A percentile compares a stretch with the other conserved stretches of the same genome.
phyloP scores from a whole-genome alignment of 2,113 vertebrate genomes.

The Urocynchramus pylzowi region DNA sequence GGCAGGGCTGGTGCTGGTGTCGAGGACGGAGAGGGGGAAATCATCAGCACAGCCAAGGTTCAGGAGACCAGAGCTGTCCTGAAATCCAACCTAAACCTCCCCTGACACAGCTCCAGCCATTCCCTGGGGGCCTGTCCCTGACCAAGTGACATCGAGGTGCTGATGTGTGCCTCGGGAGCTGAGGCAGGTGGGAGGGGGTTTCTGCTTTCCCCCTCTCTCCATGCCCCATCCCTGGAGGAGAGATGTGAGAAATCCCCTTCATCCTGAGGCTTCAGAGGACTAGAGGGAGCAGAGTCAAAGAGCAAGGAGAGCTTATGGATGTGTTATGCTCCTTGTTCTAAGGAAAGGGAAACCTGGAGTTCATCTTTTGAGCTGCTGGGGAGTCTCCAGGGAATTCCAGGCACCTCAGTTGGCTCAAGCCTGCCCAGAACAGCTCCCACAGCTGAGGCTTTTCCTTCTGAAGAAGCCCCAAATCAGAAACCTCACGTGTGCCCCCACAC shows the following conservation, averaged over 20 bases:
- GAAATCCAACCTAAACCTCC: background rate
- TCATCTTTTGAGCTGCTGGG: background rate
- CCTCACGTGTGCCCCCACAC: fast-evolving
- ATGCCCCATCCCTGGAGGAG: background rate
- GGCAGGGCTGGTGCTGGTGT: background rate
- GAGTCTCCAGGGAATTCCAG: background rate
- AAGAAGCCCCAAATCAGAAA: background rate
- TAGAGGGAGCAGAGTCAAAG: background rate
- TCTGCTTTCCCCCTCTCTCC: background rate
- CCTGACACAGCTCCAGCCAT: background rate
- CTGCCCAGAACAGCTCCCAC: background rate
- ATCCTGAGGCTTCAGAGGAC: background rate
- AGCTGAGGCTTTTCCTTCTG: background rate
- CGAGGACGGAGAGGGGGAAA: fast-evolving
- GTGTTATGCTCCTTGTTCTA: background rate
- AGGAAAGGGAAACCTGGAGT: background rate
- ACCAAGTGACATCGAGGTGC: background rate
- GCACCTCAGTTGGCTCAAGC: background rate
- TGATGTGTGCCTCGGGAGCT: background rate
- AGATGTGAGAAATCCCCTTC: background rate
- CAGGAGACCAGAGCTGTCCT: background rate
- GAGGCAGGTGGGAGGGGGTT: background rate
- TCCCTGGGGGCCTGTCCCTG: background rate
- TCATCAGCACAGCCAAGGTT: background rate
- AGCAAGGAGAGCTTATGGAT: background rate